phyloP scores from a whole-genome alignment of 2,113 vertebrate species.

The Haemorhous mexicanus region DNA sequence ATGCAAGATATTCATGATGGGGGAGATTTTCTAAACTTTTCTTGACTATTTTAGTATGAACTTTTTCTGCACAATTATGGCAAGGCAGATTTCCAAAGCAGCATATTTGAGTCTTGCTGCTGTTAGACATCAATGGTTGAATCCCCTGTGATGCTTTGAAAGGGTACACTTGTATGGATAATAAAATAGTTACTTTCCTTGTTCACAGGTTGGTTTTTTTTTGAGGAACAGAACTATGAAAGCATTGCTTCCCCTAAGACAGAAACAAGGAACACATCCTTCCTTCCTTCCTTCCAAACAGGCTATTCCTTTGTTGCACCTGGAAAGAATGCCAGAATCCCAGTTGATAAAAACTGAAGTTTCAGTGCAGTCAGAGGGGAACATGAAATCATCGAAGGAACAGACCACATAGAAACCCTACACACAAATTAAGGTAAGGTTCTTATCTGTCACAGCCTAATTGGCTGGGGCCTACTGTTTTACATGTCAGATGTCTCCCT shows the following conservation, averaged over 20 bases:
- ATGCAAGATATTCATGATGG: neutral
- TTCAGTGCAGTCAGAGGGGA: neutral
- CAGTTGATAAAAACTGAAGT: neutral
- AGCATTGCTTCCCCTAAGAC: neutral
- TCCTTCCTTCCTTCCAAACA: neutral
- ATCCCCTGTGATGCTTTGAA: neutral
- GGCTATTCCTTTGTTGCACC: neutral
- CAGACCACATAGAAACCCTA: neutral
- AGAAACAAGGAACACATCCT: neutral
- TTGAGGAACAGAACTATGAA: neutral
- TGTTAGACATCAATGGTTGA: neutral
- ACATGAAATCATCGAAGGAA: neutral
- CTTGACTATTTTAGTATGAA: neutral
- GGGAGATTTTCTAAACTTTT: neutral
- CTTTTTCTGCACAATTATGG: neutral
- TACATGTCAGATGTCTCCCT: neutral
- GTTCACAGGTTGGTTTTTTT: neutral
- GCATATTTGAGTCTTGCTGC: neutral
- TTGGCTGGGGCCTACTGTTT: slow-evolving; percentile 3
- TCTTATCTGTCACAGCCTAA: neutral
- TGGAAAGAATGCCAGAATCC: neutral
- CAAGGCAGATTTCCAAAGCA: neutral
- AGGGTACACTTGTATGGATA: neutral
- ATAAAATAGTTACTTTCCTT: neutral
- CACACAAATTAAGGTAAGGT: neutral